phyloP scores from a whole-genome alignment of 2,797 vertebrate species.

The Lagorchestes hirsutus region DNA sequence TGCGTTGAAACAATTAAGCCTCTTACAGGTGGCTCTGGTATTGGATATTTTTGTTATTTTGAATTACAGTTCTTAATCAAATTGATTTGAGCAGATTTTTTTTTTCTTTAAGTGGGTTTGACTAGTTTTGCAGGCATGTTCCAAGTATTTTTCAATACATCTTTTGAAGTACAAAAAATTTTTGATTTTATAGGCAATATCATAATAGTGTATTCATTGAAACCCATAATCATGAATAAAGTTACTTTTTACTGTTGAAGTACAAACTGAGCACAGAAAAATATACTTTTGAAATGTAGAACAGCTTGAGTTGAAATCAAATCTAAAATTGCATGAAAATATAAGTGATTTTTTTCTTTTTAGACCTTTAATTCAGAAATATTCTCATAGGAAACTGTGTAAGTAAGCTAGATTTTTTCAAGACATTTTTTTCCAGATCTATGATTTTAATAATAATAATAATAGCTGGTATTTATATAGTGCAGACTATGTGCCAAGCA shows the following conservation, averaged over 20 bases:
- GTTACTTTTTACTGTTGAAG: neutral
- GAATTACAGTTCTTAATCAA: constrained; percentile 51
- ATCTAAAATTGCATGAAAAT: constrained; percentile 43
- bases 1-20: constrained; percentile 70
- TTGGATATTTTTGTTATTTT: constrained; percentile 54
- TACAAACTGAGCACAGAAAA: neutral
- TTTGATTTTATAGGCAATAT: constrained; percentile 46
- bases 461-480: neutral
- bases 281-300: neutral
- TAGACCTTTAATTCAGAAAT: constrained; percentile 40
- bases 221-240: neutral
- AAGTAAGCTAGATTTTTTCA: constrained; percentile 23
- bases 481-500: neutral
- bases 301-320: neutral
- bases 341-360: constrained; percentile 29
- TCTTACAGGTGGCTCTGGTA: constrained; percentile 57
- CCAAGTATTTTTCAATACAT: constrained; percentile 7
- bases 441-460: neutral
- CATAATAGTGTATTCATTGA: constrained; percentile 14
- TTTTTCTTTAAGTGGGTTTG: constrained; percentile 36
- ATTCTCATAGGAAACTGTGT: constrained; percentile 4
- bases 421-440: neutral
- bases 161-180: constrained; percentile 60
- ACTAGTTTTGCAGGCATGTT: constrained; percentile 33
- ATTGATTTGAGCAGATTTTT: constrained; percentile 49